Conservation (phyloP, 1,140 invertebrate genomes). For the Caenorhabditis elegans region DNA sequence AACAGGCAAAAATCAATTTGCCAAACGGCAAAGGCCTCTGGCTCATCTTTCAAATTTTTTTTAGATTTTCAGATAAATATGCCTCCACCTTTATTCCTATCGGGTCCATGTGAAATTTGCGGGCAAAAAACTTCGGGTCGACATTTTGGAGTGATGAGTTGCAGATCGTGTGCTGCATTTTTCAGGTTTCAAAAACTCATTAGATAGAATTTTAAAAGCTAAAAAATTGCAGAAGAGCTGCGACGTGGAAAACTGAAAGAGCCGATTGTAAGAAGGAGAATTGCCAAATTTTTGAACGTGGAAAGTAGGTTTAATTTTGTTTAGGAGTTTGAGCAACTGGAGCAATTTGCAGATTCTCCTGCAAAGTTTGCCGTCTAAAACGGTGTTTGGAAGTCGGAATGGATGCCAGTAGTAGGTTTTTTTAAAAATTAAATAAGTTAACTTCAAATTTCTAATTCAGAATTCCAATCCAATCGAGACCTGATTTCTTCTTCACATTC, state of each 20-base stretch:
- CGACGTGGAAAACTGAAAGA: no score
- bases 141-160: constrained; percentile 5
- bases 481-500: not conserved
- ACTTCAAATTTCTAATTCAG: no score
- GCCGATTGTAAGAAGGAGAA: not conserved
- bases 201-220: no score
- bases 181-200: no score
- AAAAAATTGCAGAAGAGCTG: no score
- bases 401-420: not conserved
- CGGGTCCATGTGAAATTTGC: not conserved
- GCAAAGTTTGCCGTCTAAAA: not conserved
- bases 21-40: no score
- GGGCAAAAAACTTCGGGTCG: not conserved
- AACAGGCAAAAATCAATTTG: no score
- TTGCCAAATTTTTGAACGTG: not conserved
- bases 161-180: not conserved
- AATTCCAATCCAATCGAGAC: not conserved
- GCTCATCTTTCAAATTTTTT: no score
- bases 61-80: not conserved
- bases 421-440: no score
- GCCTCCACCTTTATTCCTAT: not conserved
- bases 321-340: no score
- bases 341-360: not conserved
- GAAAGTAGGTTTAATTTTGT: not conserved
- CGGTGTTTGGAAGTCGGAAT: not conserved